Evolutionary conservation across 2,888 invertebrate genomes (phyloP).

Genomic region (Tachystola acroxantha): DNA sequence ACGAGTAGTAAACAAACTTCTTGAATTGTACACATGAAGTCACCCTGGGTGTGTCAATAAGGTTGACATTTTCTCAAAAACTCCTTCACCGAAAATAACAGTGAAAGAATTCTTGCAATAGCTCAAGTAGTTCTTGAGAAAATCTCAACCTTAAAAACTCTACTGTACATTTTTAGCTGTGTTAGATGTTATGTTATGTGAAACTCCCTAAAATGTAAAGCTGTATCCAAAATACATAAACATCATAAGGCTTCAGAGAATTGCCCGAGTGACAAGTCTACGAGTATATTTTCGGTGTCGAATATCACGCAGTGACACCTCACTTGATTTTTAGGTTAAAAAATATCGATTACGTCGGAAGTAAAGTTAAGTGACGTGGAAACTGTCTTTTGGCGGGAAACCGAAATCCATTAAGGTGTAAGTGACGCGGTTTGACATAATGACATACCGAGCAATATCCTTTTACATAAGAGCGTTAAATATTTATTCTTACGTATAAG

Average conservation of each 20-base stretch:
- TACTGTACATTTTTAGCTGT: too few relatives aligned
- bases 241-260: conserved; percentile 39
- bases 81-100: too few relatives aligned
- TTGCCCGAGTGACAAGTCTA: conserved; percentile 30
- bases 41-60: too few relatives aligned
- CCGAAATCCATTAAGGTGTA: conserved; percentile 64
- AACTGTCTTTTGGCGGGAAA: conserved; percentile 64
- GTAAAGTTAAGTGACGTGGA: conserved; percentile 66
- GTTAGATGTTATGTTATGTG: too few relatives aligned
- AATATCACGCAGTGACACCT: conserved; percentile 49
- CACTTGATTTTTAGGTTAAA: conserved; percentile 57
- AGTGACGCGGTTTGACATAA: conserved; percentile 55
- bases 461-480: conserved; percentile 8
- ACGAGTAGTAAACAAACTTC: too few relatives aligned
- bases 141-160: too few relatives aligned
- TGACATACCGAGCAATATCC: conserved; percentile 34
- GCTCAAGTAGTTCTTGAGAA: too few relatives aligned
- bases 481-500: too few relatives aligned
- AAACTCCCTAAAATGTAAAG: background rate
- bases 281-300: conserved; percentile 33
- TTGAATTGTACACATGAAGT: too few relatives aligned
- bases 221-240: conserved; percentile 19
- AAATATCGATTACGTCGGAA: conserved; percentile 73
- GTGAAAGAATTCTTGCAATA: too few relatives aligned
- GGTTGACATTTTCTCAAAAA: too few relatives aligned